Conservation (phyloP, 1,140 invertebrate species). For the Drosophila neocordata region DNA sequence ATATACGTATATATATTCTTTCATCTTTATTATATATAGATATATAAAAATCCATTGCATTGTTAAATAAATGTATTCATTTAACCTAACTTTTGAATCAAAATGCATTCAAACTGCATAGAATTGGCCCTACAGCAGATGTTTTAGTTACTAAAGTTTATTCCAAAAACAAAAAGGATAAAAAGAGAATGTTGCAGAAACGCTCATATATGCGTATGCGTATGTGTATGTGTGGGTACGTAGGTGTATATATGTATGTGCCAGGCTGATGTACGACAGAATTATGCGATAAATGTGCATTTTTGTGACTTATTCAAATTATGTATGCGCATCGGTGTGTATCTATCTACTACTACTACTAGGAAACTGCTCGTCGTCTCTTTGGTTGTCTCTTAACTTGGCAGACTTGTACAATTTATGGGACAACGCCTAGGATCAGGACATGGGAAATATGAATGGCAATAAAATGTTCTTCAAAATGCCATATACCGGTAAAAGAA, state of each 20-base stretch:
- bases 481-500: background rate
- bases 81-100: background rate
- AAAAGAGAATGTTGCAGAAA: constrained; percentile 6
- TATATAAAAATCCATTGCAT: background rate
- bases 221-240: background rate
- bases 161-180: background rate
- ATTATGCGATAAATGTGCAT: constrained; percentile 67
- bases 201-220: background rate
- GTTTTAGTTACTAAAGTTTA: background rate
- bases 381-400: constrained; percentile 7
- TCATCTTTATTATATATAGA: too few relatives aligned
- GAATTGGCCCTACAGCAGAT: background rate
- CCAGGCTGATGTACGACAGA: constrained; percentile 57
- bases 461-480: constrained; percentile 46
- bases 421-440: constrained; percentile 47
- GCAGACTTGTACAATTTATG: constrained; percentile 49
- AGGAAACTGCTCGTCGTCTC: background rate
- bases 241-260: constrained; percentile 8
- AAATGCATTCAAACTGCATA: background rate
- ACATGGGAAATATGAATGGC: constrained; percentile 53
- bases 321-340: constrained; percentile 48
- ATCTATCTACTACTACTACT: constrained; percentile 13
- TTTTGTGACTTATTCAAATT: constrained; percentile 64
- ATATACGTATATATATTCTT: too few relatives aligned
- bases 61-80: constrained; percentile 3